Conservation (phyloP, 1,140 invertebrate species). For the Diorhabda elongata region DNA sequence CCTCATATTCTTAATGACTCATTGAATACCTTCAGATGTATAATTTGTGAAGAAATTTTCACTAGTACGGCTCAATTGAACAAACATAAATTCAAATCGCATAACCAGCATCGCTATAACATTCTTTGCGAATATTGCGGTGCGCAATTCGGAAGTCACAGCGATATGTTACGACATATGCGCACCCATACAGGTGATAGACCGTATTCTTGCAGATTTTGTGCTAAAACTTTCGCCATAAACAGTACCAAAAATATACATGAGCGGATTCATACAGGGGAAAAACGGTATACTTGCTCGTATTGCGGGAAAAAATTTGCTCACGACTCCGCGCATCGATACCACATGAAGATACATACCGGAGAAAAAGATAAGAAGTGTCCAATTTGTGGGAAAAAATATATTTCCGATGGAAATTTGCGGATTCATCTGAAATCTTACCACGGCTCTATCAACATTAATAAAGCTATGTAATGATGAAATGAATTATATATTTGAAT, state of each 20-base stretch:
- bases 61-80: not conserved
- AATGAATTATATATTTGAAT: no score
- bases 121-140: conserved; percentile 69
- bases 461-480: not conserved
- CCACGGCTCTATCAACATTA: conserved; percentile 34
- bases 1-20: conserved; percentile 32
- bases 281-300: conserved; percentile 62
- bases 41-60: conserved; percentile 30
- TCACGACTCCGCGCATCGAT: conserved; percentile 63
- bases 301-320: conserved; percentile 74
- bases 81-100: conserved; percentile 39
- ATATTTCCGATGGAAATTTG: conserved; percentile 58
- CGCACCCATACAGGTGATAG: conserved; percentile 70
- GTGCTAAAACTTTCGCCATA: conserved; percentile 59
- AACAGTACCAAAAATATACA: conserved; percentile 60
- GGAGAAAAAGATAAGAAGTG: conserved; percentile 73
- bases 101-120: conserved; percentile 26
- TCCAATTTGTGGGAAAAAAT: conserved; percentile 62
- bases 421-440: conserved; percentile 56
- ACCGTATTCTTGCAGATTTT: conserved; percentile 65
- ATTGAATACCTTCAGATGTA: conserved; percentile 40
- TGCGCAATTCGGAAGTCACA: conserved; percentile 65
- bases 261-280: conserved; percentile 61
- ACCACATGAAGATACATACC: conserved; percentile 57
- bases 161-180: conserved; percentile 67